Conservation (phyloP, 2,797 vertebrate species). For the Myripristis jacobus region DNA sequence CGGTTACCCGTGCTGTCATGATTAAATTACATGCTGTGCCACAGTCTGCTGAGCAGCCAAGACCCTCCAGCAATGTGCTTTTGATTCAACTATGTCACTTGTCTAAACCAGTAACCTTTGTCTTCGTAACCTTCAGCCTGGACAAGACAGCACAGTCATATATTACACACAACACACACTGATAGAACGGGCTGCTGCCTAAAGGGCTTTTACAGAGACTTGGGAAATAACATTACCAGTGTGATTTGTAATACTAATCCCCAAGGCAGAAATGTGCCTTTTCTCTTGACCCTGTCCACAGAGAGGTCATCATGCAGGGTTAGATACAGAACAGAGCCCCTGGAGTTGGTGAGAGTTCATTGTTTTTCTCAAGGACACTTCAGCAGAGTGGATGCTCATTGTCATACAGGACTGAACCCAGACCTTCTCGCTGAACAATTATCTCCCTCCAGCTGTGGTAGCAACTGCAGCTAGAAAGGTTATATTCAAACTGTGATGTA, state of each 20-base stretch:
- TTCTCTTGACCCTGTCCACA: not conserved
- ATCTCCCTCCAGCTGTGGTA: too few relatives aligned
- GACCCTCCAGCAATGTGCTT: constrained; percentile 34
- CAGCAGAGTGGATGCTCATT: not conserved
- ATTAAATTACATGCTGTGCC: constrained; percentile 10
- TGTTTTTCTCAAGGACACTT: not conserved
- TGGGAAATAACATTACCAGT: not conserved
- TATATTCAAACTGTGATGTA: not conserved
- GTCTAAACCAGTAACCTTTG: constrained; percentile 46
- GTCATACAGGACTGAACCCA: not conserved
- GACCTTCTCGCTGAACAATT: too few relatives aligned
- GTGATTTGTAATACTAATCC: not conserved
- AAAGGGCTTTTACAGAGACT: not conserved
- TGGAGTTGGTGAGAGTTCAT: not conserved
- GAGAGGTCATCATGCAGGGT: too few relatives aligned
- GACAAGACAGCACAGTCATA: not conserved
- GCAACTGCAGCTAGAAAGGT: not conserved
- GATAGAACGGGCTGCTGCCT: not conserved
- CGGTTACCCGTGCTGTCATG: not conserved
- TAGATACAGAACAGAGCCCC: too few relatives aligned
- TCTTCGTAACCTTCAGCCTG: constrained; percentile 54
- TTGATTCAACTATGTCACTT: constrained; percentile 34
- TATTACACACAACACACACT: not conserved
- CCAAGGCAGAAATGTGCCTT: not conserved
- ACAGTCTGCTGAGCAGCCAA: constrained; percentile 20